Base-by-base conservation (phyloP, 2,888 invertebrate species). In the Eurytoma californica region DNA sequence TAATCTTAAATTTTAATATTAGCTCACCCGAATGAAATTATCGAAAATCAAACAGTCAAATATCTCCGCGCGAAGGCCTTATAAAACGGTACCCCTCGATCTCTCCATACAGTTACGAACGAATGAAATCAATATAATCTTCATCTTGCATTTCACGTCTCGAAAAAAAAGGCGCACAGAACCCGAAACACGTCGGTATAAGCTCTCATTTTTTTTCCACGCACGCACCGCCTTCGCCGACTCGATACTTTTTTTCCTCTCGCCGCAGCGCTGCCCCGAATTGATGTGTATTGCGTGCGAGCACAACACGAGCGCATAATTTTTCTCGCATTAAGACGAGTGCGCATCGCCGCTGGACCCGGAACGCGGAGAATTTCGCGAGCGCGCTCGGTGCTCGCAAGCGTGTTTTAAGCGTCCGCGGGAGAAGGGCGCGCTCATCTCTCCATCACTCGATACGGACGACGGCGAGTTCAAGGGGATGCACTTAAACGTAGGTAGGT, bases 401-500 rank as follows among this genome's bases (percentile, higher is more conserved):
- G 28, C 49, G 61, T 70, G 39, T 53, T 63, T 68, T 77, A 67
- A 63, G 63, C 80, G 80, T 68, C 72, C 63, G 53, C 68, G 51
- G 14, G 30, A 69, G 28, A 24, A 39, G 9, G 39, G 9, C 7
- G 39, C 16, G 55, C 18, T 51, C 18, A 4, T 9, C 55, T 60
- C 39, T n/a, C 18, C 14, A 30, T 39, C n/a, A 63, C n/a, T 13
- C 9, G 49, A n/a, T 51, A 9, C 2, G 51, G 9, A 24, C 30
- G 49, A 1, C 57, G 51, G 16, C n/a, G n/a, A 53, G 77, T 80
- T 77, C 77, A 77, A 77, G 77, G 69, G 77, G 77, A 80, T 80
- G 66, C 74, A 80, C 68, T 72, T 81, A 81, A 65, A 75, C 66
- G 73, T 81, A 82, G 82, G 82, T 80, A 82, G 83, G 81, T 83